Evolutionary conservation across 2,888 invertebrate genomes (phyloP), one percentile per base, ranked within the genome.

Genomic region (Lithosia quadra): DNA sequence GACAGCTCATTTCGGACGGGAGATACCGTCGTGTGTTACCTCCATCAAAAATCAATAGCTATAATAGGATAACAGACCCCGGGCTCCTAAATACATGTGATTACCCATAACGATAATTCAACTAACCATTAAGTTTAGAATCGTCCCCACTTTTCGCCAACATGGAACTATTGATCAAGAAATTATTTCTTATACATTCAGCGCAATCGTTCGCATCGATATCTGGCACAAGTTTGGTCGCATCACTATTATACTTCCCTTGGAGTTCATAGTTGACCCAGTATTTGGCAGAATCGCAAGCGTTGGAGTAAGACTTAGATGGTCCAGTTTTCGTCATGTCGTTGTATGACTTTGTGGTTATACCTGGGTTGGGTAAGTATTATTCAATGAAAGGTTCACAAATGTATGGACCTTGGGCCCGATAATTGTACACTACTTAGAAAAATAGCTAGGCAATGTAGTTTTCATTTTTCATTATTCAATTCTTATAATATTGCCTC

Each of bases 181-280:
- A 90, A 28, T 89, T 84, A 65, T 91, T 91, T 9, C 67, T 73
- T 0, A 85, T 71, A 28, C 91, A 91, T 11, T 88, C 88, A 1
- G 73, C 77, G 21, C 90, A 90, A 13, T 75, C 76, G 4, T 77
- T 82, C 0, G 85, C 83, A 15, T 87, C 86, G 0, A 83, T 36
- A 36, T 84, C 83, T 11, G 74, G 73, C 55, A 71, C 62, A 43
- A 65, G 71, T 60, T 74, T 81, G 21, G 71, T 57, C 59, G 69
- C 67, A 55, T 77, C 77, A 0, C 65, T 65, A 15, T 72, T 74
- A 10, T 55, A 43, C 28, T 72, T 79, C 0, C 63, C 55, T 11
- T 66, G 69, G n/a, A 68, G 71, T 11, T 76, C 75, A 9, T 68
- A 78, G 55, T 80, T 84, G 22, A 75, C 76, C 74, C 72, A 80